Base-by-base conservation (phyloP, 2,888 invertebrate genomes). In the Pachydiplax longipennis region DNA sequence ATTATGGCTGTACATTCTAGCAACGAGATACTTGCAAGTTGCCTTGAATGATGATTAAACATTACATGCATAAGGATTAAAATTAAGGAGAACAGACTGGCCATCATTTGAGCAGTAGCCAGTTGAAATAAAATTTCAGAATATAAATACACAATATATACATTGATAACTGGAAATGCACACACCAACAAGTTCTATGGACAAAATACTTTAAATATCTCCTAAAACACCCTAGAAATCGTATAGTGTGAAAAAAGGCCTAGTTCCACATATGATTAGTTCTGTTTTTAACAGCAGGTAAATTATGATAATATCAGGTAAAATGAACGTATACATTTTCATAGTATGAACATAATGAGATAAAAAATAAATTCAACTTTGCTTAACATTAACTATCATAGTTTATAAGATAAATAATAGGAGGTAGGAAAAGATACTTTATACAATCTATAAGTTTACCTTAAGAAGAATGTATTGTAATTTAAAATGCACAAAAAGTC, bases 121-220 rank as follows among this genome's bases (percentile, higher is more conserved):
- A 65, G 87, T 31, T 61, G 61, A 87, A 87, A 65, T 65, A 22
- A 87, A 61, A 87, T 22, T 18, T 87, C 22, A 65, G 65, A 35
- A 61, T 31, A 87, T 31, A 65, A 87, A 87, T 35, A 87, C 58
- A 87, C 83, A 87, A 61, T 87, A 87, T 87, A 61, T 87, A 87
- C 87, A 87, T 37, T 61, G 61, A 87, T 87, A 87, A 87, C 35
- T 87, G 87, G 87, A 87, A 61, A 87, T 87, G 87, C 87, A 87
- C 35, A 87, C 87, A 87, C 87, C 87, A 87, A 87, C 87, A 87
- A 87, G 35, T 87, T 61, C 87, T 87, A 87, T 87, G 58, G 87
- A 87, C 87, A 87, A 87, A 87, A 87, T 87, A 87, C 87, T 87
- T 87, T 87, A 22, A 87, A 87, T 87, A 87, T 87, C 61, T 61